Evolutionary conservation across 1,140 invertebrate genomes (phyloP), one percentile per base, ranked within the genome.

Genomic region (Neodiprion fabricii): DNA sequence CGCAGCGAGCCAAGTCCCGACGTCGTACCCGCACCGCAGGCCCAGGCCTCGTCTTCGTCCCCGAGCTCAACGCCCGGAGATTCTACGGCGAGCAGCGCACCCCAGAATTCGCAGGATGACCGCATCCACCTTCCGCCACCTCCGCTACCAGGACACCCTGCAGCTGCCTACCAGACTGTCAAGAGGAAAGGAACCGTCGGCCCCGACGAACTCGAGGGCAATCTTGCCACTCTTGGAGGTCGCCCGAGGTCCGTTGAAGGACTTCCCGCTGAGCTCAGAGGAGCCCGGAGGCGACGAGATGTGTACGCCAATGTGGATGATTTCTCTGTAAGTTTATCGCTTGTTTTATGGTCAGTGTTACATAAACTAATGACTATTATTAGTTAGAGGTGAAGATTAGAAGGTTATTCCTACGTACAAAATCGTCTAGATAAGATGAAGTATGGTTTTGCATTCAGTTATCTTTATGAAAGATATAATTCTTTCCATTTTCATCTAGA

Each of bases 191-290:
- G 93, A 79, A 91, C 91, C 73, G 91, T 92, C 12, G 83, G 86
- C 50, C 86, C 91, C 1, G 93, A 94, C 70, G 93, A 93, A 80
- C 91, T 91, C 9, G 94, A 95, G 82, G 93, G 93, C 11, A 95
- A 95, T 83, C 90, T 96, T 48, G 94, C 93, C 8, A 95, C 94
- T 11, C 86, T 96, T 71, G 95, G 95, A 67, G 96, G 95, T 70
- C 90, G 95, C 70, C 96, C 96, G 14, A 91, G 96, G 79, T 96
- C 95, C 9, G 95, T 96, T 14, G 93, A 94, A 83, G 91, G 91
- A 75, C 89, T 94, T 48, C 92, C 93, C 28, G 91, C 91, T 66
- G 92, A 94, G 80, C 87, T 95, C 74, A 91, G 93, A 21, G 94
- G 94, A 47, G 93, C 91, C 14, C 88, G 91, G 74, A 91, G 92